phyloP scores from a whole-genome alignment of 2,888 invertebrate genomes.

The Eupithecia centaureata region DNA sequence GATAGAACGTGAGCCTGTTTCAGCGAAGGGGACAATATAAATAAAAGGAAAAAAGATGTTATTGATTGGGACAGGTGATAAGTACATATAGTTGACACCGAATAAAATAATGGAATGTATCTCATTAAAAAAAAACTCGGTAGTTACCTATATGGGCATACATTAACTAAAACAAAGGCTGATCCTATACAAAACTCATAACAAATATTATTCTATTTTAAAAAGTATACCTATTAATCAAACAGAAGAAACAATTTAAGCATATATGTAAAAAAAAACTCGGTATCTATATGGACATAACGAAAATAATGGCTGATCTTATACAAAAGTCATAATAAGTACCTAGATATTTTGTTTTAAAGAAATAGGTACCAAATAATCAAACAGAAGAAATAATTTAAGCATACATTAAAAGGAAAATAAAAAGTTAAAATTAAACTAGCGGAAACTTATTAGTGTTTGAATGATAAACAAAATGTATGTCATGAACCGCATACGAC shows the following conservation, averaged over 20 bases:
- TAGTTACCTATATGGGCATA: no score
- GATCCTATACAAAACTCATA: no score
- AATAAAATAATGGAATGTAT: no score
- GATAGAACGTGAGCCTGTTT: neutral
- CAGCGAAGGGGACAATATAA: neutral
- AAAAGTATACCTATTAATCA: no score
- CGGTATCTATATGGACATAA: neutral
- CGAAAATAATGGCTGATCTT: neutral
- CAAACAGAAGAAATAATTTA: neutral
- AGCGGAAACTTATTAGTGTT: slow-evolving; percentile 33
- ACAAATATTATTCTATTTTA: no score
- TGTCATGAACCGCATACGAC: slow-evolving; percentile 56
- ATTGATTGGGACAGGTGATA: neutral
- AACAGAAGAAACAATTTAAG: no score
- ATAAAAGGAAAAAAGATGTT: neutral
- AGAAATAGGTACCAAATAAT: neutral
- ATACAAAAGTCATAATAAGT: neutral
- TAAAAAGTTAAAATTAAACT: slow-evolving; percentile 26
- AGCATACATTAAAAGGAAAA: slow-evolving; percentile 35
- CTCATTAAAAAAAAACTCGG: no score
- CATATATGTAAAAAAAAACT: neutral
- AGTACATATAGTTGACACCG: neutral
- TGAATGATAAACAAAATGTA: slow-evolving; percentile 47
- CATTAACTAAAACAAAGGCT: no score
- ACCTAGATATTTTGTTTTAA: neutral